A percentile compares a stretch with the other conserved stretches of the same genome.
These are phyloP conservation scores for Homarus americanus DNA, from an alignment of 1,140 invertebrate genomes.

Conservation along the genomic window DNA sequence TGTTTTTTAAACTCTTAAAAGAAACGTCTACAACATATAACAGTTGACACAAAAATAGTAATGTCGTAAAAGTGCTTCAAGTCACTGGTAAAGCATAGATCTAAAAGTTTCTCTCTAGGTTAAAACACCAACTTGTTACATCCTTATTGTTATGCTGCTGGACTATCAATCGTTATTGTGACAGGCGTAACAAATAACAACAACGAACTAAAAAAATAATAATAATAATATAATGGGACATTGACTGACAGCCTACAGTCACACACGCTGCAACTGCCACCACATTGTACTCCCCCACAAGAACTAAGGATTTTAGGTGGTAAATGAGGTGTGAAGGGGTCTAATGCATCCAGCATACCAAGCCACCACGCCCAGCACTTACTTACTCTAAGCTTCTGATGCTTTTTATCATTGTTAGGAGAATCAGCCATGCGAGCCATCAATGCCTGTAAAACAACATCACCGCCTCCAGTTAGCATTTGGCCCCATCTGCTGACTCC, in stretches of 20 bases:
- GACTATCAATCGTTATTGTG: background rate
- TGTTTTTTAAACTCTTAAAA: background rate
- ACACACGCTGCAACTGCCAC: background rate
- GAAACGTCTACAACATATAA: background rate
- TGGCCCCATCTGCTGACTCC: background rate
- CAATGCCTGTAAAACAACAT: conserved; percentile 87
- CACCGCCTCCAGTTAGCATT: conserved; percentile 57
- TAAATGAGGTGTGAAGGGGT: conserved; percentile 25
- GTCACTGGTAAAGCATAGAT: background rate
- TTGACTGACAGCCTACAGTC: conserved; percentile 3
- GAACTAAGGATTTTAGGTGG: conserved; percentile 21
- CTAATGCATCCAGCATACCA: conserved; percentile 67
- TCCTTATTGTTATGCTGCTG: background rate
- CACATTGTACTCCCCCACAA: background rate
- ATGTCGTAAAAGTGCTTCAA: background rate
- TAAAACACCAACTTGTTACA: conserved; percentile 5
- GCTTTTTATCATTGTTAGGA: conserved; percentile 88
- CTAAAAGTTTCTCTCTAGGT: conserved; percentile 7
- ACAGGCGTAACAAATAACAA: background rate
- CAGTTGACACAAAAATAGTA: background rate
- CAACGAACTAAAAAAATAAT: background rate
- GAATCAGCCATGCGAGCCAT: conserved; percentile 89
- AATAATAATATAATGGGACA: too few relatives aligned
- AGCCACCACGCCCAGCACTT: conserved; percentile 64
- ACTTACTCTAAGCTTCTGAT: conserved; percentile 95